Evolutionary conservation across 2,797 vertebrate species (phyloP), one percentile per base, ranked within the genome.

Genomic region (Ciconia nigra): DNA sequence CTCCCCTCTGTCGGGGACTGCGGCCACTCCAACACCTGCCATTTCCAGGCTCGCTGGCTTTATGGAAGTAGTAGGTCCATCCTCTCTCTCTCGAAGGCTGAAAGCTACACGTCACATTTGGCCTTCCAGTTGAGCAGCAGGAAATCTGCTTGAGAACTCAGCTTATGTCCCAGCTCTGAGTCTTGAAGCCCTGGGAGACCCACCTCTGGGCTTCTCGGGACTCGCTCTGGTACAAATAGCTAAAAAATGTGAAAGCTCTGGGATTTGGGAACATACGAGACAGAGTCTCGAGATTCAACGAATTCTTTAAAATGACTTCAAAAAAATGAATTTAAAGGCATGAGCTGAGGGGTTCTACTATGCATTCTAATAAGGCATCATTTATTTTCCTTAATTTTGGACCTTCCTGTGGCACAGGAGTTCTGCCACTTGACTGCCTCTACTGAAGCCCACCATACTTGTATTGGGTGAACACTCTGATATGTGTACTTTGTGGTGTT

Each of bases 181-280:
- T 37, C 61, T 18, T 46, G 22, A 83, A 77, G 20, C 10, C 14
- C 20, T 46, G 33, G 9, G 49, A 73, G 26, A 81, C 5, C 9
- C 15, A 63, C 2, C 17, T 39, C 15, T 15, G 42, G 20, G 33
- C 9, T 85, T 85, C 41, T 72, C 0, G 0, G 47, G 17, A 55
- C 35, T 76, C 24, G 21, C 15, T 59, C 47, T 21, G 18, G 31
- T 63, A 67, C 1, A 7, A 81, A 69, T 5, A 54, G 33, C 39
- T 39, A 51, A 87, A 78, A 89, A 70, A 51, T 2, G 2, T 39
- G 41, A 47, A 92, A 89, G 26, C 7, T 8, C 7, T 57, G 37
- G 13, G 31, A 62, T 57, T 1, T 86, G 42, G n/a, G 13, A 94
- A 76, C 10, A 19, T 70, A 52, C 0, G 3, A 88, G 33, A 57